Percentiles rank a stretch among this genome's conserved stretches.
These are phyloP conservation scores for Halcyon malimbica DNA, from an alignment of 2,113 vertebrate genomes.

Conservation along the genomic window DNA sequence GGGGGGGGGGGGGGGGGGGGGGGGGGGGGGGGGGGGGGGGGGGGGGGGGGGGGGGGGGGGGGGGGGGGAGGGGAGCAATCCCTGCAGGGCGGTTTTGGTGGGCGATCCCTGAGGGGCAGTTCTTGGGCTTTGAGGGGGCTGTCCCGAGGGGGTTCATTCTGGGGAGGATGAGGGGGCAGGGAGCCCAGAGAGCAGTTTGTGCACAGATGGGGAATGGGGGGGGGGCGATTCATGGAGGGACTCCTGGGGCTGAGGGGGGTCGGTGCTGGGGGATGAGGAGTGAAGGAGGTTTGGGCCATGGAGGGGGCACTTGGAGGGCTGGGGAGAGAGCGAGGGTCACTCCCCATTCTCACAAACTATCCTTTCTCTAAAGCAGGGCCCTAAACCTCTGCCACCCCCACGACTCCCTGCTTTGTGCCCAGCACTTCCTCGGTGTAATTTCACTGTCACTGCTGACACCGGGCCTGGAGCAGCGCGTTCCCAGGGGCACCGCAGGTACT, in stretches of 20 bases:
- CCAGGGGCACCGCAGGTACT: neutral
- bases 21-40: too few species aligned
- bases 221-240: neutral
- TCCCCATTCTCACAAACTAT: neutral
- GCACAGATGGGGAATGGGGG: neutral
- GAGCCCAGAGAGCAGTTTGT: neutral
- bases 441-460: too few species aligned
- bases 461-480: neutral
- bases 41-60: too few species aligned
- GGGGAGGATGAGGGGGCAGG: neutral
- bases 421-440: neutral
- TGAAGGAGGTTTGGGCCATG: fast-evolving
- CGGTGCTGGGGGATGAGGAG: neutral
- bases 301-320: neutral
- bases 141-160: too few species aligned
- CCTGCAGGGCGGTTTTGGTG: neutral
- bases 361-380: neutral
- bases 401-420: neutral
- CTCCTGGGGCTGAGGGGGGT: neutral
- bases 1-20: too few species aligned
- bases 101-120: neutral
- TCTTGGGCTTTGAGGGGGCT: too few species aligned
- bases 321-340: neutral
- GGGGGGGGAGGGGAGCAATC: neutral
- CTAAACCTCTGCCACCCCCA: neutral